These are phyloP conservation scores for Selenia dentaria DNA, from an alignment of 2,888 invertebrate species.

Conservation along the genomic window DNA sequence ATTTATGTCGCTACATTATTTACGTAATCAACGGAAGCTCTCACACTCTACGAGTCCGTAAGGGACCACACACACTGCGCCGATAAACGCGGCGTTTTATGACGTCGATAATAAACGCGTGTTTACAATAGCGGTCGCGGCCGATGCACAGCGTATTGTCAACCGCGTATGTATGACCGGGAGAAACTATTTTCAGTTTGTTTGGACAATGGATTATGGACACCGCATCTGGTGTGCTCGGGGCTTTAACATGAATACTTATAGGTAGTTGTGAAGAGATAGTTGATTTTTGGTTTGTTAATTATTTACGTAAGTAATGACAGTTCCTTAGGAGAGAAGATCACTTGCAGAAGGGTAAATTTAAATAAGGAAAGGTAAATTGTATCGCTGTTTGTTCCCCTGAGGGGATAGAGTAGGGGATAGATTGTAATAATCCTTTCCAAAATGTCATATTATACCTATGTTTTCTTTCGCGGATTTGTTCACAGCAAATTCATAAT, in stretches of 20 bases:
- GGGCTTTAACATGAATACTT: conserved; percentile 9
- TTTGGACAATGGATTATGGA: conserved; percentile 47
- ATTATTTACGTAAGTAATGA: no score
- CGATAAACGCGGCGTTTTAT: conserved; percentile 75
- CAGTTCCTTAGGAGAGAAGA: no score
- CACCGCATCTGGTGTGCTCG: conserved; percentile 19
- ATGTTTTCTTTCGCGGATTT: no score
- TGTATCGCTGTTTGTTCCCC: no score
- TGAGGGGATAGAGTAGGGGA: no score
- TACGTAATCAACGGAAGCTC: conserved; percentile 33
- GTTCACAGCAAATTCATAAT: no score
- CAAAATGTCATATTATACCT: no score
- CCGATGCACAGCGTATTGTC: conserved; percentile 45
- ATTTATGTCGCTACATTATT: conserved; percentile 17
- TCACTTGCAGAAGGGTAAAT: no score
- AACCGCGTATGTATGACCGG: conserved; percentile 39
- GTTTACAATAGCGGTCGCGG: conserved; percentile 63
- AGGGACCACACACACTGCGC: conserved; percentile 76
- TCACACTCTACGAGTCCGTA: conserved; percentile 27
- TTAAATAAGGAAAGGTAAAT: no score
- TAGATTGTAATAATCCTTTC: no score
- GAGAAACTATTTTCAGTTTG: conserved; percentile 48
- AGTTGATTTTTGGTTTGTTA: no score
- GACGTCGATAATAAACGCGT: conserved; percentile 71
- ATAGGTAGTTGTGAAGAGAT: conserved; percentile 2